Conservation (phyloP, 2,888 invertebrate genomes). For the Ephialtes manifestator region DNA sequence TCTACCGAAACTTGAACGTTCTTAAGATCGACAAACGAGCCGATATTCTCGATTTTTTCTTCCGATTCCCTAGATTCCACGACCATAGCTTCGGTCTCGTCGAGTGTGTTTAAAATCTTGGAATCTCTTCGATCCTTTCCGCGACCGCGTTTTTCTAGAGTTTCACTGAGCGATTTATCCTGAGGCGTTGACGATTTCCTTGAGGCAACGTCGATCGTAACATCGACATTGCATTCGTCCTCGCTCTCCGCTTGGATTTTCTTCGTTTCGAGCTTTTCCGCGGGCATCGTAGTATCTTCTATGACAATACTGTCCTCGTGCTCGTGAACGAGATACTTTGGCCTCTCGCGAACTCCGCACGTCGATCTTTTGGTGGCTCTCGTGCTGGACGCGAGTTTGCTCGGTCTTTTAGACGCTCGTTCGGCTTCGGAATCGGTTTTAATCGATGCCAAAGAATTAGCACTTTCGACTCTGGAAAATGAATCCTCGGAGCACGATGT, state of each 20-base stretch:
- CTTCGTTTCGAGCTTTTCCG: conserved; percentile 43
- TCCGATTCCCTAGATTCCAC: conserved; percentile 56
- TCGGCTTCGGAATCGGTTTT: conserved; percentile 55
- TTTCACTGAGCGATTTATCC: conserved; percentile 16
- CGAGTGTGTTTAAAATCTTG: conserved; percentile 23
- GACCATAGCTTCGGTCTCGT: conserved; percentile 65
- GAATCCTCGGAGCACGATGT: neutral
- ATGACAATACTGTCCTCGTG: conserved; percentile 78
- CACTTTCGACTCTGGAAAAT: conserved; percentile 14
- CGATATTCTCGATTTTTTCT: conserved; percentile 53
- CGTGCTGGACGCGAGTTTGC: conserved; percentile 53
- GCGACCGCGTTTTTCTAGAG: neutral
- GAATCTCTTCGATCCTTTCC: conserved; percentile 28
- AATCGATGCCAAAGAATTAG: conserved; percentile 37
- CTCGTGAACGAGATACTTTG: conserved; percentile 75
- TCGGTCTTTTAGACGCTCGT: conserved; percentile 59
- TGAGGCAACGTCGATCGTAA: neutral
- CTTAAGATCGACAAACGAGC: conserved; percentile 71
- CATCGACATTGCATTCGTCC: neutral
- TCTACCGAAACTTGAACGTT: conserved; percentile 38
- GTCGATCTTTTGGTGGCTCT: conserved; percentile 63
- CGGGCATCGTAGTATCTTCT: conserved; percentile 71
- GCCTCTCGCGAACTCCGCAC: conserved; percentile 49
- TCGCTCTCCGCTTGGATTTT: neutral
- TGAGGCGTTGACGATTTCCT: conserved; percentile 6